Percentiles rank a stretch among this genome's conserved stretches.
Conservation (phyloP, 2,797 vertebrate species). For the Anguilla pacifica region DNA sequence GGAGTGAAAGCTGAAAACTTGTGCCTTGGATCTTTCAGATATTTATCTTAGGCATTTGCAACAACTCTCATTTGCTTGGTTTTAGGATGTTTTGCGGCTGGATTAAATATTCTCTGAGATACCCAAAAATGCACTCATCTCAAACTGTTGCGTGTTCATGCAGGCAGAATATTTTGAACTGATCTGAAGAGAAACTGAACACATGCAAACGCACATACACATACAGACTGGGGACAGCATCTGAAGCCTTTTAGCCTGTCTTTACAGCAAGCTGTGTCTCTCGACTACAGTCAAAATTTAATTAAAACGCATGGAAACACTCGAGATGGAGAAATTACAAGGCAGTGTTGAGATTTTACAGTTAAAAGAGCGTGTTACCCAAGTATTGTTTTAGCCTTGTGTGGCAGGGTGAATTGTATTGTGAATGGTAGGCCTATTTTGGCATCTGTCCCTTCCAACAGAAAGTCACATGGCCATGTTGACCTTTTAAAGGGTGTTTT, state of each 20-base stretch:
- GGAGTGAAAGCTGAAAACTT: neutral
- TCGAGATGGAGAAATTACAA: neutral
- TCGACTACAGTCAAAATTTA: neutral
- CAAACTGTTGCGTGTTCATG: neutral
- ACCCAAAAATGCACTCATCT: neutral
- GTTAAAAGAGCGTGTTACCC: neutral
- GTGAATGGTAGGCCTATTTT: constrained; percentile 42
- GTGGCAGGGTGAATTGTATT: constrained; percentile 54
- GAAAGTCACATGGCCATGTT: constrained; percentile 62
- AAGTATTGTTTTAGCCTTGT: neutral
- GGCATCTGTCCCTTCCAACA: constrained; percentile 55
- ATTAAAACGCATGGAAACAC: neutral
- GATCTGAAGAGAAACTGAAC: constrained; percentile 45
- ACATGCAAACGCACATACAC: constrained; percentile 1
- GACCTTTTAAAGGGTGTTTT: constrained; percentile 64
- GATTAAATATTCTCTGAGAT: neutral
- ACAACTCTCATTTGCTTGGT: neutral
- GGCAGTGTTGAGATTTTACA: neutral
- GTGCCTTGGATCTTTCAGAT: neutral
- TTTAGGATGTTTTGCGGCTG: neutral
- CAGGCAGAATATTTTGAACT: neutral
- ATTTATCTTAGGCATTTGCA: neutral
- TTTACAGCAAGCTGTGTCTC: neutral
- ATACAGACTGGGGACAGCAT: neutral
- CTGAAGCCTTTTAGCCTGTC: constrained; percentile 18